Evolutionary conservation across 2,888 invertebrate species (phyloP).

Genomic region (Griposia aprilina): DNA sequence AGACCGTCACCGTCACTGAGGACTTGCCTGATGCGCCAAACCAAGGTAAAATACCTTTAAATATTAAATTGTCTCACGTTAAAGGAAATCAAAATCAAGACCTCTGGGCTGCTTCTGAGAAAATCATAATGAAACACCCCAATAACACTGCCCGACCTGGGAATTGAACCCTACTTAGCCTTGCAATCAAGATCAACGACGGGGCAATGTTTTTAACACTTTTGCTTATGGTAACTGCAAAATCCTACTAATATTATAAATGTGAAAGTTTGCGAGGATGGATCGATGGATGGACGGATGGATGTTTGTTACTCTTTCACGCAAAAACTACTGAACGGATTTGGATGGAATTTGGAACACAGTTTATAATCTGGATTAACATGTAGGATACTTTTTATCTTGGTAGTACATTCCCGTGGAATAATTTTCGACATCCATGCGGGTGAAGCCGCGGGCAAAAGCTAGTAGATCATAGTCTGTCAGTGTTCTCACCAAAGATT

Average conservation of each 20-base stretch:
- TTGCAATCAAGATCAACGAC: not conserved
- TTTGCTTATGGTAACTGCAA: not conserved
- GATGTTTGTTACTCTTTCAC: too few relatives aligned
- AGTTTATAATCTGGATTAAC: too few relatives aligned
- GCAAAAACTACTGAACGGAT: too few relatives aligned
- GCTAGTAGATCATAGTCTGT: not conserved
- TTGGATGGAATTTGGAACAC: too few relatives aligned
- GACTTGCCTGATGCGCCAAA: conserved; percentile 40
- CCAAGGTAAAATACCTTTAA: conserved; percentile 26
- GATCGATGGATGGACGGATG: too few relatives aligned
- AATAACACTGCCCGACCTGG: not conserved
- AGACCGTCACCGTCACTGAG: conserved; percentile 26
- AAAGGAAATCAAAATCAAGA: not conserved
- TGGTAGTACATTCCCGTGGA: too few relatives aligned
- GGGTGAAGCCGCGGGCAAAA: too few relatives aligned
- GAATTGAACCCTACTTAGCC: not conserved
- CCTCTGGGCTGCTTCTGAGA: not conserved
- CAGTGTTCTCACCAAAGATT: not conserved
- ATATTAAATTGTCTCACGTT: not conserved
- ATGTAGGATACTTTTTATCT: too few relatives aligned
- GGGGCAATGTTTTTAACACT: not conserved
- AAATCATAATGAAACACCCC: not conserved
- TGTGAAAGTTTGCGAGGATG: too few relatives aligned
- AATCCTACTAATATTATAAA: too few relatives aligned
- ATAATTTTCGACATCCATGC: too few relatives aligned